A percentile compares a stretch with the other conserved stretches of the same genome.
phyloP scores from a whole-genome alignment of 1,140 invertebrate species.

The Drosophila mayri region DNA sequence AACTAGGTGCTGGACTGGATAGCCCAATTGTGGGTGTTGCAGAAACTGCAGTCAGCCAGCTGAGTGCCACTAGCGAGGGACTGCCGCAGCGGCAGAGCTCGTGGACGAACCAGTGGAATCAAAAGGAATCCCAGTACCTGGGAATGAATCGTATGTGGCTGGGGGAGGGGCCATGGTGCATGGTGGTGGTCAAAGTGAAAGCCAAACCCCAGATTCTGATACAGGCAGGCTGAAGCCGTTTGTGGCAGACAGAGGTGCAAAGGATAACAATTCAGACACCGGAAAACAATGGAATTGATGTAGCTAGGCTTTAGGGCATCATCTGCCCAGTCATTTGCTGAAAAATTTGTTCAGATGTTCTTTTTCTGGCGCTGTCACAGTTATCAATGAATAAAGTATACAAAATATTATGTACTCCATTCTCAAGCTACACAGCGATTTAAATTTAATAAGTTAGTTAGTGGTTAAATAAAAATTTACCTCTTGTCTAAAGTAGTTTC shows the following conservation, averaged over 20 bases:
- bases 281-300: slow-evolving; percentile 84
- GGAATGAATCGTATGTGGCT: slow-evolving; percentile 46
- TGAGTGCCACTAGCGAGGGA: slow-evolving; percentile 8
- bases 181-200: slow-evolving; percentile 43
- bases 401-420: slow-evolving; percentile 23
- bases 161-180: background rate
- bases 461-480: background rate
- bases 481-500: background rate
- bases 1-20: slow-evolving; percentile 49
- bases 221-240: background rate
- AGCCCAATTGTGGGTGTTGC: slow-evolving; percentile 73
- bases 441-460: background rate
- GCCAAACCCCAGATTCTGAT: slow-evolving; percentile 9
- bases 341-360: slow-evolving; percentile 55
- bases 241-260: slow-evolving; percentile 1
- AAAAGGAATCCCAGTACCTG: slow-evolving; percentile 7
- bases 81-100: background rate
- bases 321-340: slow-evolving; percentile 67
- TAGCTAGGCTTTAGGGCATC: slow-evolving; percentile 61
- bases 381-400: slow-evolving; percentile 47
- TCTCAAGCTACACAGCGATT: background rate
- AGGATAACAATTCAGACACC: slow-evolving; percentile 82
- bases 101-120: background rate
- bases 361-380: slow-evolving; percentile 40
- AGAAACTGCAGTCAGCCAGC: background rate